Evolutionary conservation across 2,797 vertebrate species (phyloP).

Genomic region (Takifugu rubripes): DNA sequence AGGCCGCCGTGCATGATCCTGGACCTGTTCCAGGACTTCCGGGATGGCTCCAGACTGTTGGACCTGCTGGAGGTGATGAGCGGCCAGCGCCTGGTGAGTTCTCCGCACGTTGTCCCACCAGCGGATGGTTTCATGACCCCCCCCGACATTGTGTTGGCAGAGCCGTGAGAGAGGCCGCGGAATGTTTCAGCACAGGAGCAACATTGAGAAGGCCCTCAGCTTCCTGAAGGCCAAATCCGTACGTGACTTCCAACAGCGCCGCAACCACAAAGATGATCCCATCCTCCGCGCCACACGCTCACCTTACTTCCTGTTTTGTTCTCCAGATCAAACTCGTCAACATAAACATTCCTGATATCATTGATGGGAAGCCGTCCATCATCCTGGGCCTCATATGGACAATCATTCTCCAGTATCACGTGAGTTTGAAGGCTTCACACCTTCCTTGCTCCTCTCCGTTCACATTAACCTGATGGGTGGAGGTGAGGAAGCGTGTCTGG

Average conservation of each 20-base stretch:
- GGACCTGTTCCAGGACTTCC: conserved; percentile 88
- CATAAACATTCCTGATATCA: conserved; percentile 93
- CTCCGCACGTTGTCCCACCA: accelerated
- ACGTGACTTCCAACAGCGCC: background rate
- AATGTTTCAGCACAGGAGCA: conserved; percentile 88
- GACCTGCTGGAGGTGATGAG: conserved; percentile 95
- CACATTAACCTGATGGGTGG: too few species aligned
- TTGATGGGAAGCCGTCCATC: conserved; percentile 93
- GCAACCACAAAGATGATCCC: background rate
- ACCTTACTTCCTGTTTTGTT: background rate
- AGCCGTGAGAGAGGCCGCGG: conserved; percentile 84
- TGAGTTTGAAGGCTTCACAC: conserved; percentile 64
- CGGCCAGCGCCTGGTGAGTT: conserved; percentile 86
- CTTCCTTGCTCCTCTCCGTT: background rate
- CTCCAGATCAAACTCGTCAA: conserved; percentile 94
- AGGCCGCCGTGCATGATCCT: conserved; percentile 74
- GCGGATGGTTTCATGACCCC: background rate
- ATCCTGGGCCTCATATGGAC: conserved; percentile 96
- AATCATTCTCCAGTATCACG: conserved; percentile 95
- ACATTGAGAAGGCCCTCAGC: conserved; percentile 87
- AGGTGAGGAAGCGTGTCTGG: background rate
- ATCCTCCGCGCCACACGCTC: background rate
- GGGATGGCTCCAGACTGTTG: conserved; percentile 85
- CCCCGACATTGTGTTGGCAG: conserved; percentile 59
- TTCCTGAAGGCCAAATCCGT: conserved; percentile 90